Evolutionary conservation across 2,797 vertebrate species (phyloP), one percentile per base, ranked within the genome.

Genomic region (Acanthis flammea): DNA sequence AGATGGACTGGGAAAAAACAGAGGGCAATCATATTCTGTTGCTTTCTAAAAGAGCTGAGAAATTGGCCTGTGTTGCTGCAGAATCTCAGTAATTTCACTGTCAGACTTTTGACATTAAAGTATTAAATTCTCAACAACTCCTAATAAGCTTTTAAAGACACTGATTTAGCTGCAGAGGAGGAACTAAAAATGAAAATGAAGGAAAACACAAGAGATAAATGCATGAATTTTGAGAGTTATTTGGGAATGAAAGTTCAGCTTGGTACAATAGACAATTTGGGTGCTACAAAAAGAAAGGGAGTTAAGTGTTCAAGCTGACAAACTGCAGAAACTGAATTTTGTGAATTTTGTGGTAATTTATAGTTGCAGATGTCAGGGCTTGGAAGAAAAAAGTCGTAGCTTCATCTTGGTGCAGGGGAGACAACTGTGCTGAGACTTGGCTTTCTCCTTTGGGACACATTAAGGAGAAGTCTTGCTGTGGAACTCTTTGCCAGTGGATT

Each of bases 1-100:
- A 94, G 82, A 95, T 86, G 90, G 93, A 71, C 50, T 58, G 31
- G 81, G 62, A 44, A 91, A 72, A 90, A 41, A 10, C 27, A 75
- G 51, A 78, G 88, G 73, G 66, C 73, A 90, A 12, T 70, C 51
- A 28, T 88, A 48, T 47, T 87, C 45, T 55, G 33, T 57, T 75
- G 60, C 95, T 48, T 88, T 88, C 70, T 50, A 47, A 72, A 88
- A 86, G 90, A 53, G 28, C 19, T 61, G 47, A 5, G 77, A 91
- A 84, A 62, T 77, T 47, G 18, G 70, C 62, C 61, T 12, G 0
- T 50, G 44, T 88, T 86, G 44, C 44, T 51, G 41, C 30, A 93
- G 55, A 68, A 75, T 62, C 60, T 58, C 31, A 55, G 66, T 33
- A 76, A 86, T 72, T 91, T 86, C 47, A 23, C 55, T 67, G 53